These are phyloP conservation scores for Bombus waltoni DNA, from an alignment of 1,140 invertebrate genomes.

Conservation along the genomic window DNA sequence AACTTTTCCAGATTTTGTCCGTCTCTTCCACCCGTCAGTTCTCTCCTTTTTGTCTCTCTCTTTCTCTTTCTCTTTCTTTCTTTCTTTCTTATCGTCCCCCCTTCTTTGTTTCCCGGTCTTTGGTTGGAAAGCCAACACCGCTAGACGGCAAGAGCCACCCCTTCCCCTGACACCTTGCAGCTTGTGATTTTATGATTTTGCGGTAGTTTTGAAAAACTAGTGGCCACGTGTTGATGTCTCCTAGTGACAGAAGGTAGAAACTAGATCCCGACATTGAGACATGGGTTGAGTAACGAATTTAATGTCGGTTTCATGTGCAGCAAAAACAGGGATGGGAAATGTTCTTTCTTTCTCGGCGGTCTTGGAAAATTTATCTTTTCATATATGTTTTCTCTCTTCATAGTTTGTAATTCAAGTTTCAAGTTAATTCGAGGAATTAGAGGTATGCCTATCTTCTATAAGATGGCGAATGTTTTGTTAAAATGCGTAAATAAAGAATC, in stretches of 20 bases:
- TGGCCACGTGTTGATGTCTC: not conserved
- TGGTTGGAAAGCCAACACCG: not conserved
- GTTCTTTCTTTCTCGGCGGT: not conserved
- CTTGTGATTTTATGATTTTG: conserved; percentile 37
- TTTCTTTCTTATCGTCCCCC: not conserved
- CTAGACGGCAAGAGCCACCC: not conserved
- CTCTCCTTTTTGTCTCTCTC: not conserved
- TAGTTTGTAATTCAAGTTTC: not conserved
- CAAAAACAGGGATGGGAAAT: not conserved
- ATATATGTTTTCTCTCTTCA: no score
- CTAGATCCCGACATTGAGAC: not conserved
- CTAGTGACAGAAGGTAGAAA: not conserved
- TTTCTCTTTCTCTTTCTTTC: not conserved
- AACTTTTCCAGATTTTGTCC: conserved; percentile 55
- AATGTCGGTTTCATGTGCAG: not conserved
- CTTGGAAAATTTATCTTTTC: not conserved
- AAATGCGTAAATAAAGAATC: no score
- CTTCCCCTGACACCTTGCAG: conserved; percentile 11
- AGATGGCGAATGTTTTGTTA: no score
- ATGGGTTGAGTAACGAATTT: no score
- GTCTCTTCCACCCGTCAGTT: conserved; percentile 13
- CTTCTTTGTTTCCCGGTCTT: no score
- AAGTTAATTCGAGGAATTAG: not conserved
- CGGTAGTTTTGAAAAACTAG: conserved; percentile 27
- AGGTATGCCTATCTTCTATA: not conserved